Evolutionary conservation across 2,888 invertebrate species (phyloP).

Genomic region (Agrilus cyanescens): DNA sequence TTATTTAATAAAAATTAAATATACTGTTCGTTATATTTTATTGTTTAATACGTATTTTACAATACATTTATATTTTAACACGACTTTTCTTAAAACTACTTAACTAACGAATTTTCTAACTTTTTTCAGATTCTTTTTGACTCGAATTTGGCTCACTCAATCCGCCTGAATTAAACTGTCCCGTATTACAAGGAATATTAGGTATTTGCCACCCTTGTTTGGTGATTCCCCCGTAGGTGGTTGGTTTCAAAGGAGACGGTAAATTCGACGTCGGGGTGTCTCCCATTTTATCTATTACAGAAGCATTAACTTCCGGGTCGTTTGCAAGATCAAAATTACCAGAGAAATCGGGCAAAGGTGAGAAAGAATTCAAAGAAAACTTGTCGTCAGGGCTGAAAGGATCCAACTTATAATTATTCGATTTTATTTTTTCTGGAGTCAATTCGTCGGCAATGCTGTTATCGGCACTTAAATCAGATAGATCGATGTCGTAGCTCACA

Average conservation of each 20-base stretch:
- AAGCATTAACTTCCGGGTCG: slow-evolving; percentile 2
- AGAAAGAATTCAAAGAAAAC: too few species aligned
- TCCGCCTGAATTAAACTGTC: slow-evolving; percentile 36
- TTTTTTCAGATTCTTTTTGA: background rate
- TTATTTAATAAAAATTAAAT: too few species aligned
- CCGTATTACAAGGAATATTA: slow-evolving; percentile 53
- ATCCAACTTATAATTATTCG: slow-evolving; percentile 33
- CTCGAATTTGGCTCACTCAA: background rate
- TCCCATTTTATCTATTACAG: slow-evolving; percentile 25
- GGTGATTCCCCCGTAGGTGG: slow-evolving; percentile 47
- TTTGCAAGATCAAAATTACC: background rate
- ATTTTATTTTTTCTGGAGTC: slow-evolving; percentile 29
- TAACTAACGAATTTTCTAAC: background rate
- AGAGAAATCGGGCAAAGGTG: too few species aligned
- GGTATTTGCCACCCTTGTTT: slow-evolving; percentile 49
- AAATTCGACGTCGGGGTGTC: slow-evolving; percentile 21
- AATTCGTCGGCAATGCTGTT: slow-evolving; percentile 53
- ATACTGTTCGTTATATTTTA: too few species aligned
- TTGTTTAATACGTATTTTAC: too few species aligned
- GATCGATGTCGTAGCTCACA: slow-evolving; percentile 65
- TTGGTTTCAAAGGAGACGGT: slow-evolving; percentile 30
- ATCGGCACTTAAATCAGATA: slow-evolving; percentile 62
- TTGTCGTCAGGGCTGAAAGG: slow-evolving; percentile 44
- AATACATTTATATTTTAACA: too few species aligned
- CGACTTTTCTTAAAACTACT: too few species aligned